Conservation (phyloP, 2,888 invertebrate genomes). For the Gisinianus flammeolus region DNA sequence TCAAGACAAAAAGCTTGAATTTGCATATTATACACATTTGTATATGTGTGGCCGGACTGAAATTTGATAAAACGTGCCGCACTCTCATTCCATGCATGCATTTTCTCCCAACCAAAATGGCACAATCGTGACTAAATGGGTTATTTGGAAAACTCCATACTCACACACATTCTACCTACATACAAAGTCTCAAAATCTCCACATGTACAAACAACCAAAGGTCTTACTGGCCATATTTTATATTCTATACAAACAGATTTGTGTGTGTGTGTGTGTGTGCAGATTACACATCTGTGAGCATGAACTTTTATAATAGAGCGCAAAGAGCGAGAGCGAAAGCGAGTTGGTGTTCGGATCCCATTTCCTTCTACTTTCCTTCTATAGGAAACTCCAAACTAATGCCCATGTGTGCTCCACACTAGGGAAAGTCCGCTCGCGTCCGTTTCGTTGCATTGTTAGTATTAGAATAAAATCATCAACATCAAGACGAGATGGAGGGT, state of each 20-base stretch:
- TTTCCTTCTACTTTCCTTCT: conserved; percentile 3
- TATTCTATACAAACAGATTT: too few relatives aligned
- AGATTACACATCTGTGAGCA: neutral
- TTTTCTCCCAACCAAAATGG: conserved; percentile 16
- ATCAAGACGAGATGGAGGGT: neutral
- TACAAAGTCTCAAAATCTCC: neutral
- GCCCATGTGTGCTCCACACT: too few relatives aligned
- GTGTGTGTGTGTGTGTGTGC: neutral
- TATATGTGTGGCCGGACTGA: neutral
- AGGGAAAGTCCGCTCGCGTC: too few relatives aligned
- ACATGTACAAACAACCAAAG: neutral
- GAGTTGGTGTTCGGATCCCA: conserved; percentile 2
- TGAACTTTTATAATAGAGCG: conserved; percentile 1
- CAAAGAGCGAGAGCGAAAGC: too few relatives aligned
- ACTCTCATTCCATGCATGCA: neutral
- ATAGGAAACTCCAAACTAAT: too few relatives aligned
- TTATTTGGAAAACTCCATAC: neutral
- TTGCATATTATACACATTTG: conserved; percentile 32
- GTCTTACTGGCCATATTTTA: too few relatives aligned
- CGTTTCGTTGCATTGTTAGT: too few relatives aligned
- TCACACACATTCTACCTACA: neutral
- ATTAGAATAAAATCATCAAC: too few relatives aligned
- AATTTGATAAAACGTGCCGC: neutral
- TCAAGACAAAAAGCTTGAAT: conserved; percentile 7
- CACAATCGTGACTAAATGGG: conserved; percentile 35